These are phyloP conservation scores for Tribolium castaneum DNA, from an alignment of 1,140 invertebrate species.

Conservation along the genomic window DNA sequence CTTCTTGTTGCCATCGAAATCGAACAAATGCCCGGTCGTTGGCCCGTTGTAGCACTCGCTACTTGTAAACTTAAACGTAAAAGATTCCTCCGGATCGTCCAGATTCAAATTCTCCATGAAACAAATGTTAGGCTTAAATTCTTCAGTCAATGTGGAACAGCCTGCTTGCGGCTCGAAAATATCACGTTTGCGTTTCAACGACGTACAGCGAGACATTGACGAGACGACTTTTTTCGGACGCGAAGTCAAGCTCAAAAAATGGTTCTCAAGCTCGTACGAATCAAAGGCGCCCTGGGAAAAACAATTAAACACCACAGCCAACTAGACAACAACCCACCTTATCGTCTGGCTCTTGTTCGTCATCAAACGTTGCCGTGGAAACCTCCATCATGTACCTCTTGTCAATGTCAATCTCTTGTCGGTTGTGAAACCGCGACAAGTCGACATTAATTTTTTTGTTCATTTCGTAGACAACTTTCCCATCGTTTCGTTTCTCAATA, in stretches of 20 bases:
- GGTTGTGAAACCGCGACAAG: background rate
- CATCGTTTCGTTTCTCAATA: background rate
- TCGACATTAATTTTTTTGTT: constrained; percentile 23
- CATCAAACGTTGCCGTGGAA: background rate
- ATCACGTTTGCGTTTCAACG: constrained; percentile 16
- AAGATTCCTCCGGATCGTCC: constrained; percentile 7
- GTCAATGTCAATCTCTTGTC: constrained; percentile 31
- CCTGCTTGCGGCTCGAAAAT: background rate
- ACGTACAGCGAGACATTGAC: background rate
- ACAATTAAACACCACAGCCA: no score
- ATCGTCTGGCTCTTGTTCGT: background rate
- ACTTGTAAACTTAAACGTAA: constrained; percentile 28
- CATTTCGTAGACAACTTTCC: constrained; percentile 27
- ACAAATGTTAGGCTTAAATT: background rate
- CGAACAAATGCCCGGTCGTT: constrained; percentile 16
- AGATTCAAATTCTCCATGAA: background rate
- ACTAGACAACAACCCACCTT: background rate
- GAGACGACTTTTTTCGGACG: constrained; percentile 12
- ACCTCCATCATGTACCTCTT: constrained; percentile 26
- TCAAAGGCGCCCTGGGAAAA: background rate
- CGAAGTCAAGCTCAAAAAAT: constrained; percentile 23
- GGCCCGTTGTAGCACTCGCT: background rate
- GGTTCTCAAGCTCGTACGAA: constrained; percentile 1
- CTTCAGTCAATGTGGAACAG: constrained; percentile 7
- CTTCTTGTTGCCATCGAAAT: constrained; percentile 24